These are phyloP conservation scores for Vireo griseus DNA, from an alignment of 2,797 vertebrate genomes.

Conservation along the genomic window DNA sequence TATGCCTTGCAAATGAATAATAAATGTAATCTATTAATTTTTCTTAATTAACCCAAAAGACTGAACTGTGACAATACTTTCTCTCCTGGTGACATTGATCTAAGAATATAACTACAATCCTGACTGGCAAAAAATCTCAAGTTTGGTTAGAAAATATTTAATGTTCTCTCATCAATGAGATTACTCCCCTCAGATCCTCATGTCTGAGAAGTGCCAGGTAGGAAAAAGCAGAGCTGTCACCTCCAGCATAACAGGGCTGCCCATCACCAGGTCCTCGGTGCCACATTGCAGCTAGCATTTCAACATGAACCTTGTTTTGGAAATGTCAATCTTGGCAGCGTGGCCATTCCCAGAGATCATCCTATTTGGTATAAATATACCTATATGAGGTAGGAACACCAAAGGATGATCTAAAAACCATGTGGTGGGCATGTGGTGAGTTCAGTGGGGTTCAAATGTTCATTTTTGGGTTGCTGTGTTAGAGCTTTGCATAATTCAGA, in stretches of 20 bases:
- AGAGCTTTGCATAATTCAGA: not conserved
- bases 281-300: not conserved
- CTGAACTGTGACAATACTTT: not conserved
- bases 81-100: not conserved
- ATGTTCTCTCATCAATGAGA: not conserved
- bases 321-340: not conserved
- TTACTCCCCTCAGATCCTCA: not conserved
- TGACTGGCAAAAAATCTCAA: not conserved
- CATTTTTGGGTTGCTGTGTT: not conserved
- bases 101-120: not conserved
- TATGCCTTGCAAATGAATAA: not conserved
- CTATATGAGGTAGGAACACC: not conserved
- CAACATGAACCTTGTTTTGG: not conserved
- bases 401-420: not conserved
- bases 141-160: not conserved
- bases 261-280: not conserved
- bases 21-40: not conserved
- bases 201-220: not conserved
- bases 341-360: not conserved
- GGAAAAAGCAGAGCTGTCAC: not conserved
- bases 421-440: too few species aligned
- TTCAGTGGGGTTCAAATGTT: not conserved
- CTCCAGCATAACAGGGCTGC: not conserved
- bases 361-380: not conserved
- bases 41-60: not conserved